These are phyloP conservation scores for Sciurus niger DNA, from an alignment of 2,113 vertebrate genomes.

Conservation along the genomic window DNA sequence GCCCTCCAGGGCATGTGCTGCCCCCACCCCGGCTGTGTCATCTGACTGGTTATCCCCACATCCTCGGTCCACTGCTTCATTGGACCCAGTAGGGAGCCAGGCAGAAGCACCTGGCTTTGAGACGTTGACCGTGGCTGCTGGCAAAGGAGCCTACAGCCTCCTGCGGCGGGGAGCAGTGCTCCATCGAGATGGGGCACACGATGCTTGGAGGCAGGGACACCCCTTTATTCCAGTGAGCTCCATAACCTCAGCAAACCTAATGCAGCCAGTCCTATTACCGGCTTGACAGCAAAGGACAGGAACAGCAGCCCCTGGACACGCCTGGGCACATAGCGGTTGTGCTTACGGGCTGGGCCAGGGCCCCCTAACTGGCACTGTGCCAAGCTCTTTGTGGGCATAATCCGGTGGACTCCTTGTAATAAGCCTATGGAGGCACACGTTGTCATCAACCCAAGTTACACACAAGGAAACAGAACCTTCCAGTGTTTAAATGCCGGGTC, in stretches of 20 bases:
- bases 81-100: slow-evolving; percentile 49
- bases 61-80: slow-evolving; percentile 1
- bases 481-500: no score
- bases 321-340: accelerated
- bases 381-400: background rate
- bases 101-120: slow-evolving; percentile 48
- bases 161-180: no score
- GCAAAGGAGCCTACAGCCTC: background rate
- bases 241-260: background rate
- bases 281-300: background rate
- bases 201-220: accelerated
- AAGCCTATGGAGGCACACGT: background rate
- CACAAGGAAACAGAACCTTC: no score
- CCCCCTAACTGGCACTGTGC: accelerated
- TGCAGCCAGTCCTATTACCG: background rate
- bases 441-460: background rate
- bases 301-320: accelerated
- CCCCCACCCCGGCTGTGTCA: background rate
- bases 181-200: accelerated
- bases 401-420: background rate
- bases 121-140: background rate
- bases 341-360: no score
- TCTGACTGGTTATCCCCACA: background rate
- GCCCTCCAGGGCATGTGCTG: background rate
- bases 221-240: background rate